A percentile compares a stretch with the other conserved stretches of the same genome.
Conservation (phyloP, 2,888 invertebrate species). For the Synergus laeviventris region DNA sequence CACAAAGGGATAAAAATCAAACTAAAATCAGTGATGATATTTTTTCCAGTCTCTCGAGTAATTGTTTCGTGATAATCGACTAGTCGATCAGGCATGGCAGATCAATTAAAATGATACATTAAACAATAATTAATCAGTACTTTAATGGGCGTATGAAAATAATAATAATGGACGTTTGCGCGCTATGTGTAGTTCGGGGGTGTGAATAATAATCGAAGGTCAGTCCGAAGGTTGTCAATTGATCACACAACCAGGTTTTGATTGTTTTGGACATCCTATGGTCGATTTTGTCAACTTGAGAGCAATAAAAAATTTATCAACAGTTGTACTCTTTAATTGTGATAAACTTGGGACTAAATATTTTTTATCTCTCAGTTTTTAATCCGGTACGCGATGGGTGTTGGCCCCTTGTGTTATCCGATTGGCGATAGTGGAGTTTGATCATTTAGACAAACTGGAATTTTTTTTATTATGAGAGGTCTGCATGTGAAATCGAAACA, state of each 20-base stretch:
- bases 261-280: constrained; percentile 1
- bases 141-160: neutral
- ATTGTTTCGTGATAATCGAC: neutral
- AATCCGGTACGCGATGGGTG: constrained; percentile 55
- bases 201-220: constrained; percentile 39
- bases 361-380: constrained; percentile 52
- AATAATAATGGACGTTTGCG: constrained; percentile 22
- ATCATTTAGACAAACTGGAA: neutral
- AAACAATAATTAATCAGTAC: neutral
- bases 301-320: neutral
- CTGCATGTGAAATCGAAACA: constrained; percentile 22
- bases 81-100: neutral
- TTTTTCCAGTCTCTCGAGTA: neutral
- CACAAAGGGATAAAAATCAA: neutral
- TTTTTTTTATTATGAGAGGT: constrained; percentile 10
- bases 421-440: neutral
- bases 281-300: neutral
- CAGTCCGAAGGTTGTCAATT: constrained; percentile 23
- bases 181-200: constrained; percentile 7
- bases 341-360: neutral
- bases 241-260: neutral
- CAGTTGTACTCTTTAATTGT: neutral
- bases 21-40: constrained; percentile 5
- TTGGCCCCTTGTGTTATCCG: constrained; percentile 45
- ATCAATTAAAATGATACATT: neutral